Conservation (phyloP, 2,113 vertebrate species). For the Takifugu bimaculatus region DNA sequence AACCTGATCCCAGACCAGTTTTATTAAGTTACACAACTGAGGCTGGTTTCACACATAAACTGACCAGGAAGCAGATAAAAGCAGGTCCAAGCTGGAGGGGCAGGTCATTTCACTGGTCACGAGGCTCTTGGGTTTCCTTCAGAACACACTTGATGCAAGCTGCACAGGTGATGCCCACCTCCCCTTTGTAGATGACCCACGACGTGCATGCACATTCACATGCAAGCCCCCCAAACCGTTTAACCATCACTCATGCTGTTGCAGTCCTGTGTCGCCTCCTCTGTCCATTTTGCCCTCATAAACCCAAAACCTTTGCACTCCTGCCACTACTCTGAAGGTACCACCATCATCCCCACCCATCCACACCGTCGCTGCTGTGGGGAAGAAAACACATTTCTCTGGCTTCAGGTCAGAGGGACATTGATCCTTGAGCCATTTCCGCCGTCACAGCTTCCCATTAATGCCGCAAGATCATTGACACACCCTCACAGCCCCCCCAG, state of each 20-base stretch:
- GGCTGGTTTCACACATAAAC: background rate
- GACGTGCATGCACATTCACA: conserved; percentile 74
- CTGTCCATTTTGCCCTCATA: background rate
- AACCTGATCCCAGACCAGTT: no score
- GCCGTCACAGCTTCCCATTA: no score
- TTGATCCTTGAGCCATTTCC: no score
- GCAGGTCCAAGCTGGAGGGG: no score
- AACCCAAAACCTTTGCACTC: conserved; percentile 1
- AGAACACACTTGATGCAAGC: conserved; percentile 39
- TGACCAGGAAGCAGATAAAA: background rate
- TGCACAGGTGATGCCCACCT: conserved; percentile 35
- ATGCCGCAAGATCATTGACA: background rate
- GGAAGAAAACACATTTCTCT: no score
- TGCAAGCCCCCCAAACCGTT: conserved; percentile 57
- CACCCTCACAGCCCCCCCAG: conserved; percentile 10
- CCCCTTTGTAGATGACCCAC: conserved; percentile 28
- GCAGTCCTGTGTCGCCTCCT: conserved; percentile 19
- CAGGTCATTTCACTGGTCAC: background rate
- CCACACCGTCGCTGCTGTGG: no score
- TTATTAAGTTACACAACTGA: no score
- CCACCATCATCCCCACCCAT: conserved; percentile 48
- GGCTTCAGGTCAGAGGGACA: no score
- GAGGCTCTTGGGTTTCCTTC: conserved; percentile 15
- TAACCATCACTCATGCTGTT: conserved; percentile 56
- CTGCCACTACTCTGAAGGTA: conserved; percentile 34